Conservation (phyloP, 2,888 invertebrate genomes). For the Chouioia cunea region DNA sequence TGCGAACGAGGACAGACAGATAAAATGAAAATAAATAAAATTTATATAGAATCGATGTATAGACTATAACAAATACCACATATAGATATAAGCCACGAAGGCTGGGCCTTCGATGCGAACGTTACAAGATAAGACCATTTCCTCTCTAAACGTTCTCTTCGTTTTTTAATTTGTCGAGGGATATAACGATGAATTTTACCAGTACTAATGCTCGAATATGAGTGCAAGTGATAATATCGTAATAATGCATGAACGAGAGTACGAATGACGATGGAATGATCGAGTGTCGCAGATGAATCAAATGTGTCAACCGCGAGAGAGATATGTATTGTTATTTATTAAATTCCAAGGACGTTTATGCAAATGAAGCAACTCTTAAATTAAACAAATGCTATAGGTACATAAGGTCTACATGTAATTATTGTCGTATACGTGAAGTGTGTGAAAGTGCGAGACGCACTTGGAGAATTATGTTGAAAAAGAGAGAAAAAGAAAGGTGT, state of each 20-base stretch:
- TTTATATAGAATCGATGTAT: conserved; percentile 39
- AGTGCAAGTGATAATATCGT: conserved; percentile 18
- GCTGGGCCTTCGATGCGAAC: conserved; percentile 33
- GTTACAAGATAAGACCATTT: not conserved
- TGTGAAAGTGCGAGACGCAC: conserved; percentile 38
- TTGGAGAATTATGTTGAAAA: conserved; percentile 53
- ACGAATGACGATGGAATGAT: not conserved
- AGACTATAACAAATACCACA: conserved; percentile 23
- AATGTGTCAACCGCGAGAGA: no score
- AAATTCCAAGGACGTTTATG: no score
- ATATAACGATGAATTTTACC: not conserved
- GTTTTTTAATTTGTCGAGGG: conserved; percentile 15
- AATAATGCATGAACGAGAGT: not conserved
- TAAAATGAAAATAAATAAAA: conserved; percentile 22
- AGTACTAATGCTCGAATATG: conserved; percentile 25
- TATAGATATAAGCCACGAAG: conserved; percentile 20
- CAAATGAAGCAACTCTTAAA: no score
- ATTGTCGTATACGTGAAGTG: conserved; percentile 29
- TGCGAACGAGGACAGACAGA: not conserved
- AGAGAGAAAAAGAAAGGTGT: conserved; percentile 50
- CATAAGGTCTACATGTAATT: conserved; percentile 42
- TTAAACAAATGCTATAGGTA: conserved; percentile 20
- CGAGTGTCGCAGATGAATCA: no score
- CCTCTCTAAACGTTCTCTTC: not conserved
- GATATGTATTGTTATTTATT: no score